Evolutionary conservation across 2,888 invertebrate genomes (phyloP), one percentile per base, ranked within the genome.

Genomic region (Hemaris fuciformis): DNA sequence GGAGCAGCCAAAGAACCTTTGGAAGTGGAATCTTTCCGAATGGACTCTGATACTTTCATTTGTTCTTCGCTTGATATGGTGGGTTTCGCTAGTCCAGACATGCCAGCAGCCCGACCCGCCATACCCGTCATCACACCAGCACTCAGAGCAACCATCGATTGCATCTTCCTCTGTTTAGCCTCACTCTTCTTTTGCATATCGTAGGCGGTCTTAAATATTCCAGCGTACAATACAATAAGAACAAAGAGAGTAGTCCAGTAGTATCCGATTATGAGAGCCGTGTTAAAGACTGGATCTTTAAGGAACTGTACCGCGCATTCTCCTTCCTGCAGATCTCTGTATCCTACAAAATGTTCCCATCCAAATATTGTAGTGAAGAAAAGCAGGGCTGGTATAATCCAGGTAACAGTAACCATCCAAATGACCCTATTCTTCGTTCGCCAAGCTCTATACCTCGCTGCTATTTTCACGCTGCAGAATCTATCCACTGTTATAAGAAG

Each of bases 321-420:
- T 1, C 97, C 97, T 13, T 97, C 97, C 73, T 95, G 91, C 60
- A 99, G 93, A 74, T 98, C 98, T 65, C 99, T 93, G 79, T 96
- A 97, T 20, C 99, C 99, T 53, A 98, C 97, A 80, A 99, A 99
- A 85, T 98, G 98, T 82, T 99, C 99, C 99, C 99, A 99, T 46
- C 99, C 99, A 81, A 99, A 99, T 72, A 99, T 99, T 67, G 98
- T 98, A 70, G 98, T 98, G 88, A 99, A 99, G 89, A 99, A 99
- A 8, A 99, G 93, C 63, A 99, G 91, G 0, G 98, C 97, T 56
- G 99, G 99, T 73, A 99, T 96, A 61, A 99, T 97, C 99, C 99
- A 99, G 0, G 98, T 99, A 48, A 98, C 96, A 3, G 97, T 96
- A 1, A 99, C 98, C 98, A 99, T 98, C 94, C 97, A 97, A 65